A percentile compares a stretch with the other conserved stretches of the same genome.
Conservation (phyloP, 2,797 vertebrate species). For the Channa striata region DNA sequence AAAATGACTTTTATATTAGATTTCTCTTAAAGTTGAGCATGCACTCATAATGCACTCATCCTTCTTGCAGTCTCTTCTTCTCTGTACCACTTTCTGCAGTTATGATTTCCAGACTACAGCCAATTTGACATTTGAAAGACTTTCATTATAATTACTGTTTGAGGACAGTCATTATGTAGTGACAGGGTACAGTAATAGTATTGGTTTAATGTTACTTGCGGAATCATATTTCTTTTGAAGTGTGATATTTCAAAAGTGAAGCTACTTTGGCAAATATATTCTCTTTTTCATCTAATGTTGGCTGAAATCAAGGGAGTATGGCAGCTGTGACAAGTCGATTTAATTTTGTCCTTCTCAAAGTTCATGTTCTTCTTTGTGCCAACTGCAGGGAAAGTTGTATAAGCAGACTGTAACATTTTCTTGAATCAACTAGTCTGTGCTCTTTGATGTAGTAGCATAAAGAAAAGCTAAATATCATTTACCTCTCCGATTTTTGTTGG, state of each 20-base stretch:
- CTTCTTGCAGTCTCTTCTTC: slow-evolving; percentile 5
- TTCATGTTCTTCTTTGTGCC: neutral
- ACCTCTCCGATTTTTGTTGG: neutral
- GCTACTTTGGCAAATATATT: slow-evolving; percentile 37
- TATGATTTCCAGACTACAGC: slow-evolving; percentile 15
- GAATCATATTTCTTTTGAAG: slow-evolving; percentile 28
- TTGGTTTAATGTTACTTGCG: slow-evolving; percentile 42
- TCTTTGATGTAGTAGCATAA: neutral
- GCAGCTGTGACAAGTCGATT: slow-evolving; percentile 23
- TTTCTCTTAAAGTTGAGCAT: slow-evolving; percentile 16
- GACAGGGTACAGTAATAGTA: slow-evolving; percentile 35
- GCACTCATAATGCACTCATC: neutral
- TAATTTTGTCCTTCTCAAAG: slow-evolving; percentile 21
- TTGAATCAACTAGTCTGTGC: neutral
- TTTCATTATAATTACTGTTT: slow-evolving; percentile 51
- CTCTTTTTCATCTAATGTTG: slow-evolving; percentile 21
- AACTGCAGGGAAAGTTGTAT: neutral
- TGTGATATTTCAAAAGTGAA: slow-evolving; percentile 44
- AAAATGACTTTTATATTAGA: slow-evolving; percentile 22
- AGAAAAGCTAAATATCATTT: neutral
- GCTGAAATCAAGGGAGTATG: slow-evolving; percentile 20
- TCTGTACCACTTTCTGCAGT: slow-evolving; percentile 10
- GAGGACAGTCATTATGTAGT: slow-evolving; percentile 30
- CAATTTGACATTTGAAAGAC: slow-evolving; percentile 50
- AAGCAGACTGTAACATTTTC: neutral